Percentiles rank a stretch among this genome's conserved stretches.
Evolutionary conservation across 1,140 invertebrate species (phyloP).

Genomic region (Calycopis cecrops): DNA sequence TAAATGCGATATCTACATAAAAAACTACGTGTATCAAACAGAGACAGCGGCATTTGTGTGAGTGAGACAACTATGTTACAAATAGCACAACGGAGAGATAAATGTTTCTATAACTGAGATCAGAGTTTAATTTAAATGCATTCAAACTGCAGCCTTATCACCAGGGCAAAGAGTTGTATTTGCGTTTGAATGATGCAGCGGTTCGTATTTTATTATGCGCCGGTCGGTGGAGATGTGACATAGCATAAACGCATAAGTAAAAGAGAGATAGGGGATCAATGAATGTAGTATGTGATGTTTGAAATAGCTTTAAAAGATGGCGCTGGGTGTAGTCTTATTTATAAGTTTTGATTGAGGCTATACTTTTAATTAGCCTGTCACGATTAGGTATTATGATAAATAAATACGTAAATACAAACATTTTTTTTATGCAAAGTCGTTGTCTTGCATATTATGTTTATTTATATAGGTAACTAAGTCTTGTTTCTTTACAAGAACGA

Average conservation of each 20-base stretch:
- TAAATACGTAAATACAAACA: not conserved
- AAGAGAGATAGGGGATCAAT: slow-evolving; percentile 44
- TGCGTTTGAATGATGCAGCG: slow-evolving; percentile 35
- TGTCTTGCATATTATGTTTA: too few relatives aligned
- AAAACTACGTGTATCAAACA: slow-evolving; percentile 57
- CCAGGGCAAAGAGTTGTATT: slow-evolving; percentile 47
- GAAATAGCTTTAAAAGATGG: slow-evolving; percentile 49
- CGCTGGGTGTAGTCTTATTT: slow-evolving; percentile 32
- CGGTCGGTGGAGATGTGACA: slow-evolving; percentile 41
- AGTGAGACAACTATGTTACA: slow-evolving; percentile 61
- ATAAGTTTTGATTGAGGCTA: not conserved
- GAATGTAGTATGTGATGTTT: slow-evolving; percentile 45
- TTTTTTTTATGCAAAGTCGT: too few relatives aligned
- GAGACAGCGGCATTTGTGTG: slow-evolving; percentile 49
- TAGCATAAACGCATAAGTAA: slow-evolving; percentile 35
- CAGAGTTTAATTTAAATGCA: slow-evolving; percentile 43
- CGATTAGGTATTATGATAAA: not conserved
- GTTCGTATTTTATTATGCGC: slow-evolving; percentile 33
- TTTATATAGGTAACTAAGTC: too few relatives aligned
- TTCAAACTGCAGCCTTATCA: slow-evolving; percentile 58
- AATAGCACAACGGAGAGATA: slow-evolving; percentile 49
- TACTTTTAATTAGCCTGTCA: not conserved
- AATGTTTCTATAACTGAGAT: slow-evolving; percentile 31
- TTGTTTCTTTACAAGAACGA: too few relatives aligned
- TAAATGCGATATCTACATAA: slow-evolving; percentile 70